Evolutionary conservation across 2,797 vertebrate species (phyloP).

Genomic region (Lateolabrax maculatus): DNA sequence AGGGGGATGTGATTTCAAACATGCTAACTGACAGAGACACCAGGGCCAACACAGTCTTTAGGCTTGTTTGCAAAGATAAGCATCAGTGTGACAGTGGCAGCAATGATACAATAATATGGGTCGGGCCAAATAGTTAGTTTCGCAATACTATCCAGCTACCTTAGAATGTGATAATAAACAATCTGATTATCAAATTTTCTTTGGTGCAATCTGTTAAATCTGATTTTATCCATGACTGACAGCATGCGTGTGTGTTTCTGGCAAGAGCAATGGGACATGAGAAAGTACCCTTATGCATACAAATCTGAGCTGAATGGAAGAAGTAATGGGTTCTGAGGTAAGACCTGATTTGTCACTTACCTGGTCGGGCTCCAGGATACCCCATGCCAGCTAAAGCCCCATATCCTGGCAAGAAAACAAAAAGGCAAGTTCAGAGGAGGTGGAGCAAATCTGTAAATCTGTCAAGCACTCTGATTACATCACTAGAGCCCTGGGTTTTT

Average conservation of each 20-base stretch:
- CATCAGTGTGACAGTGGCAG: not conserved
- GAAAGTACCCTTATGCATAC: conserved; percentile 1
- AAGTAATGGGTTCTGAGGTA: not conserved
- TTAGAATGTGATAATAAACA: not conserved
- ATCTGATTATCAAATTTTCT: not conserved
- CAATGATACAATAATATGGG: not conserved
- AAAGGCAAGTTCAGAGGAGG: conserved; percentile 46
- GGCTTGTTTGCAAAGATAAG: not conserved
- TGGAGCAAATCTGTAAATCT: conserved; percentile 39
- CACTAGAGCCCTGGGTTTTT: not conserved
- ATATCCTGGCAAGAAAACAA: conserved; percentile 79
- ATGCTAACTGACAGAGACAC: not conserved
- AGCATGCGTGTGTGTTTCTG: not conserved
- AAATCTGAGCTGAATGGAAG: conserved; percentile 21
- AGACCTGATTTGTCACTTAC: conserved; percentile 68
- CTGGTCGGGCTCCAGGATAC: conserved; percentile 71
- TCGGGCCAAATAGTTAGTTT: not conserved
- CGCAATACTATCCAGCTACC: not conserved
- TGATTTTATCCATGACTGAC: not conserved
- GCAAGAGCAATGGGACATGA: not conserved
- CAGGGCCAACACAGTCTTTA: not conserved
- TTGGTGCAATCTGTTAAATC: not conserved
- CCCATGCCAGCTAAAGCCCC: conserved; percentile 66
- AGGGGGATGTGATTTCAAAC: conserved; percentile 1
- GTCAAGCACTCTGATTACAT: conserved; percentile 45